Base-by-base conservation (phyloP, 30 jellyfish, hydroid and myxozoan genomes). In the Hydra vulgaris region DNA sequence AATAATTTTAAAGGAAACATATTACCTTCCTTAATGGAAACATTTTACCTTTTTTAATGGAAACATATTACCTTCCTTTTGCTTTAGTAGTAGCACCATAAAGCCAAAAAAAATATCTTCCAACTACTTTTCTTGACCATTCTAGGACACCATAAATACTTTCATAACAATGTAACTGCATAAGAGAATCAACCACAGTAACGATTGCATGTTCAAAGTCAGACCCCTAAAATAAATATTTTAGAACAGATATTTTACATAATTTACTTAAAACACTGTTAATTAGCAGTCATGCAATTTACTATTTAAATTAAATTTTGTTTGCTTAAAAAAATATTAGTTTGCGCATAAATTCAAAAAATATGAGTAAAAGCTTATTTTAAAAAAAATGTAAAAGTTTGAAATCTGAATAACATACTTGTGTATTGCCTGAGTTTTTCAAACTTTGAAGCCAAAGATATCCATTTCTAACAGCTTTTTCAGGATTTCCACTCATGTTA, bases 121-220 rank as follows among this genome's bases (percentile, higher is more conserved):
- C 99, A 79, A 86, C 88, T 7, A 72, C 90, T 23, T 76, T 87
- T 72, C 89, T 83, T 54, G 95, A 80, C 99, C 99, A 94, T 72
- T 88, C 99, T 19, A 94, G 94, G 17, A 94, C 76, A 12, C 99
- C 99, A 66, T 55, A 77, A 18, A 94, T 90, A 21, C 97, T 76
- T 78, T 94, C 96, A 88, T 94, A 81, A 21, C 97, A 91, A 69
- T 83, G 94, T 56, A 87, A 26, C 68, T 94, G 88, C 26, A 82
- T 78, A 53, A 94, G 84, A n/a, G 96, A 88, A 61, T 80, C 83
- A 19, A 88, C 92, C 53, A 85, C 95, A 25, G 95, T 80, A 19
- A 88, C 94, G 25, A 94, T 86, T 18, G 96, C 99, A 27, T 89
- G 87, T 77, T 94, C 99, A 71, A 94, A 88, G 70, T 94, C 99